Conservation (phyloP, 1,140 invertebrate species). For the Lordiphosa mommai region DNA sequence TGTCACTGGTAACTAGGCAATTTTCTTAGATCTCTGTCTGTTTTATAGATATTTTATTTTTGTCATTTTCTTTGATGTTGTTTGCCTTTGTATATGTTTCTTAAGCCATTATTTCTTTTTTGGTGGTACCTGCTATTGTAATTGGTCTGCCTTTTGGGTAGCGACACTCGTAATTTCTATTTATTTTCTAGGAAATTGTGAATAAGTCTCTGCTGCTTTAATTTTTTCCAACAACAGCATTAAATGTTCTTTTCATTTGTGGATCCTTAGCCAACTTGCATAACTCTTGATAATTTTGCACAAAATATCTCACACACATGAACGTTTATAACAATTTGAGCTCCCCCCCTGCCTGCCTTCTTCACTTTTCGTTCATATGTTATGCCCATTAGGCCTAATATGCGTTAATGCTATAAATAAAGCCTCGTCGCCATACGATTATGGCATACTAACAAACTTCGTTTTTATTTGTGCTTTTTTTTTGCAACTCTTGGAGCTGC, state of each 20-base stretch:
- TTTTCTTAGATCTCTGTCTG: constrained; percentile 9
- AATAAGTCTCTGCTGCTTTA: too few species aligned
- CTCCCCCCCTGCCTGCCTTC: background rate
- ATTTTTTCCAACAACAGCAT: too few species aligned
- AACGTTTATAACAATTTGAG: constrained; percentile 51
- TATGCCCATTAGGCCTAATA: constrained; percentile 74
- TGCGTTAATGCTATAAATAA: constrained; percentile 76
- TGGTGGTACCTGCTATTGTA: too few species aligned
- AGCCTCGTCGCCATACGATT: constrained; percentile 68
- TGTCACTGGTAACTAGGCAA: constrained; percentile 14
- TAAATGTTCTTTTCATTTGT: background rate
- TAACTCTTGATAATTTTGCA: constrained; percentile 43
- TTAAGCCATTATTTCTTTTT: constrained; percentile 5
- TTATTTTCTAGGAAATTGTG: too few species aligned
- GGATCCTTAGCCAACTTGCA: constrained; percentile 3
- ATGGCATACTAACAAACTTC: constrained; percentile 73
- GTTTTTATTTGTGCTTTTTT: constrained; percentile 23
- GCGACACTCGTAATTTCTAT: too few species aligned
- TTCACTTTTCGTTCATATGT: constrained; percentile 51
- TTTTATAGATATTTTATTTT: background rate
- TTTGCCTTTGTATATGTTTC: background rate
- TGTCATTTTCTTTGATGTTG: constrained; percentile 5
- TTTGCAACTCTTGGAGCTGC: constrained; percentile 7
- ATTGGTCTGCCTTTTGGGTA: too few species aligned
- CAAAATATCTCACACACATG: constrained; percentile 17